Base-by-base conservation (phyloP, 2,888 invertebrate species). In the Ennomos fuscantarius region DNA sequence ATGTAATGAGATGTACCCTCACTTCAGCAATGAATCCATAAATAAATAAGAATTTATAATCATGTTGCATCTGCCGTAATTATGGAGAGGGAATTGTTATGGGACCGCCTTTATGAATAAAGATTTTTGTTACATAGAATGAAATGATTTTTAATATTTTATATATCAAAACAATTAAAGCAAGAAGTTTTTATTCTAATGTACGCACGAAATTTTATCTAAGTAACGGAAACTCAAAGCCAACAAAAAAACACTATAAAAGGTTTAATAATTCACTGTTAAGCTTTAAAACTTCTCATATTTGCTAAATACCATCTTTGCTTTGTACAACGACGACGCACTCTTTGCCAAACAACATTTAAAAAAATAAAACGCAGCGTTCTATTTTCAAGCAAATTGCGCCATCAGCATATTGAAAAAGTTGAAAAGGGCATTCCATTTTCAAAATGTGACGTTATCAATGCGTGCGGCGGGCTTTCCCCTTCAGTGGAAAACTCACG, bases 1-100 rank as follows among this genome's bases (percentile, higher is more conserved):
- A 74, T 78, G 68, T 86, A 89, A 89, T 89, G 78, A 85, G 81
- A 90, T 89, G 90, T 79, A 89, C 90, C 89, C 89, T 79, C 59
- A 70, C 72, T 72, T 68, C 50, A 58, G 69, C 80, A 66, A 82
- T 83, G 82, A 87, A 84, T 85, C 76, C 72, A 79, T 86, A 86
- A 87, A 88, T 85, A 80, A 70, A 71, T 82, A 55, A 34, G 87
- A 87, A 89, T 91, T 73, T 81, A 86, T 87, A 86, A 86, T 84
- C 65, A 70, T 70, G 80, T 77, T 85, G 82, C 84, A 83, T 85
- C 76, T 78, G 75, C 76, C 13, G 40, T 53, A 40, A 58, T 77
- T 76, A 81, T 74, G 78, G 74, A 68, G 69, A 72, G 75, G 84
- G 84, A 79, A 81, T 79, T 70, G 73, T 65, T 72, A 71, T 72